These are phyloP conservation scores for Piaya cayana DNA, from an alignment of 2,113 vertebrate genomes.

Conservation along the genomic window DNA sequence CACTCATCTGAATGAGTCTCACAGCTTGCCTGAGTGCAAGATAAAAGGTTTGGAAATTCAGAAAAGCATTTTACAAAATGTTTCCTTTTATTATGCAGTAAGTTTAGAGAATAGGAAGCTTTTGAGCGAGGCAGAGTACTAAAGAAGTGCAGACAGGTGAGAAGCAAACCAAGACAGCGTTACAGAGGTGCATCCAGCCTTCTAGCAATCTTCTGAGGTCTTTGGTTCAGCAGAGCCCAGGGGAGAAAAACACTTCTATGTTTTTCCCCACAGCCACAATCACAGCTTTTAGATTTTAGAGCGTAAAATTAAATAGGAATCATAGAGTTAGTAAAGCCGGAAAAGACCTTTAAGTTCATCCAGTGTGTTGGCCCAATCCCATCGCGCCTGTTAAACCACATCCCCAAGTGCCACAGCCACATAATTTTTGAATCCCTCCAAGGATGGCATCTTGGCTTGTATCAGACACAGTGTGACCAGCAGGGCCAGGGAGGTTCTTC, in stretches of 20 bases:
- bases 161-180: not conserved
- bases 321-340: too few relatives aligned
- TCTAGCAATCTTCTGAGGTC: not conserved
- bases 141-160: accelerated
- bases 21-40: not conserved
- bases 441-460: too few relatives aligned
- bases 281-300: not conserved
- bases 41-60: not conserved
- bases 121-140: not conserved
- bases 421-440: too few relatives aligned
- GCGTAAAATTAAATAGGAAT: not conserved
- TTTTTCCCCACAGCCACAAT: not conserved
- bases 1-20: not conserved
- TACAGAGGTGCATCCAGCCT: not conserved
- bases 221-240: not conserved
- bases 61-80: not conserved
- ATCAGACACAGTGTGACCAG: too few relatives aligned
- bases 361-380: too few relatives aligned
- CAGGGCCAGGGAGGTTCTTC: too few relatives aligned
- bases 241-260: not conserved
- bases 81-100: not conserved
- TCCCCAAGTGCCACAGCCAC: not conserved
- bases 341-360: too few relatives aligned
- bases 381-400: too few relatives aligned
- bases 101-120: not conserved